Evolutionary conservation across 2,888 invertebrate genomes (phyloP), one percentile per base, ranked within the genome.

Genomic region (Epiblema foenella): DNA sequence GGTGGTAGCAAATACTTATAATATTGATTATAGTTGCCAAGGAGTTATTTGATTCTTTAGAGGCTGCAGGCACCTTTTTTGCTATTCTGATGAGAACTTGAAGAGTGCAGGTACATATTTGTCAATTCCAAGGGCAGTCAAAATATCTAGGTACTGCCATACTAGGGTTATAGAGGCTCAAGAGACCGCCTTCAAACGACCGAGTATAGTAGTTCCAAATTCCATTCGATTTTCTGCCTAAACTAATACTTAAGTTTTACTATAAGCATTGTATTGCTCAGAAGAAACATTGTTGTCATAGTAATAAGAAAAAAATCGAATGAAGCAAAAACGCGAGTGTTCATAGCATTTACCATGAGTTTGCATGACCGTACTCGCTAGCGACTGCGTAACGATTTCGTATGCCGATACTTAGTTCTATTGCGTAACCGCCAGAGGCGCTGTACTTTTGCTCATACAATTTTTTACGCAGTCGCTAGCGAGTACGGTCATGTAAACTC

Each of bases 131-230:
- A 59, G 42, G 39, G 20, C 46, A 46, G 46, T 46, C 20, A 59
- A 15, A 42, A n/a, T 24, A n/a, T 20, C 42, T 15, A 29, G 7
- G 46, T 60, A 60, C 60, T 49, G 60, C 60, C 60, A n/a, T 29
- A 24, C 60, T 60, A 60, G 60, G 46, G 60, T 17, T n/a, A 33
- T 12, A 42, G 10, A 42, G 12, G 17, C 12, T 18, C 8, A 56
- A 15, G 4, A n/a, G 7, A 56, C 15, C 15, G 8, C n/a, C 46
- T 46, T 4, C 46, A 46, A n/a, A n/a, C n/a, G 5, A n/a, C 46
- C n/a, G 8, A 46, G 12, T 8, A 46, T 8, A 15, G 46, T 46
- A 46, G 46, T n/a, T n/a, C 7, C n/a, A n/a, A n/a, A n/a, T n/a
- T 46, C 46, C n/a, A 46, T 46, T 46, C n/a, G 46, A 46, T 46